Evolutionary conservation across 1,140 invertebrate genomes (phyloP).

Genomic region (Brevipalpus yothersi): DNA sequence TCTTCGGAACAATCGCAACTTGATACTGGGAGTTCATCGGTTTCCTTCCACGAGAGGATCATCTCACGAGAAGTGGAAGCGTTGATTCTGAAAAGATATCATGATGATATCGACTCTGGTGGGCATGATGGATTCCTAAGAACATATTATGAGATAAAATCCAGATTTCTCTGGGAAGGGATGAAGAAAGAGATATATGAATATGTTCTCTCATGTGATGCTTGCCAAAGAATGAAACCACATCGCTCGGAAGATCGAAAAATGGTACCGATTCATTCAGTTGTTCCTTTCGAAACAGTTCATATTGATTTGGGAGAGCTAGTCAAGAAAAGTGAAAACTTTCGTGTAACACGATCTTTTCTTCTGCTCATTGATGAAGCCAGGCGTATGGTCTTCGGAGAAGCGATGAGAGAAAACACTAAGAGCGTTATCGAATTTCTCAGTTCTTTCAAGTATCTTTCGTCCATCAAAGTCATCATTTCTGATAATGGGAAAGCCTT

Average conservation of each 20-base stretch:
- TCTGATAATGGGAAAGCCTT: slow-evolving; percentile 1
- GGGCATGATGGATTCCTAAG: background rate
- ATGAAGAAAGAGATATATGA: background rate
- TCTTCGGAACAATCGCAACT: too few relatives aligned
- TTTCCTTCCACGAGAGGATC: too few relatives aligned
- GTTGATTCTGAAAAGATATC: background rate
- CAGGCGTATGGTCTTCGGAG: background rate
- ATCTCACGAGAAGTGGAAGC: background rate
- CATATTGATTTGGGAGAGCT: background rate
- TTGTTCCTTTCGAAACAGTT: too few relatives aligned
- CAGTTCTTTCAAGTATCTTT: too few relatives aligned
- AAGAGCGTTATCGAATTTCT: background rate
- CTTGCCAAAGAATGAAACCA: background rate
- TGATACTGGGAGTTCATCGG: too few relatives aligned
- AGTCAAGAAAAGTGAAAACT: background rate
- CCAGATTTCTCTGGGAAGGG: background rate
- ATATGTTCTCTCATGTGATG: too few relatives aligned
- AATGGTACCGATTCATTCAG: background rate
- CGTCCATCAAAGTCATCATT: background rate
- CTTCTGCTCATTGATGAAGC: background rate
- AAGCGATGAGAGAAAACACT: background rate
- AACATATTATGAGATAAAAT: background rate
- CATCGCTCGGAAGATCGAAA: background rate
- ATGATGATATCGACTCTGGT: background rate
- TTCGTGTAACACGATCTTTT: background rate